Percentiles rank a stretch among this genome's conserved stretches.
Conservation (phyloP, 2,888 invertebrate species). For the Phanerotoma sp. region DNA sequence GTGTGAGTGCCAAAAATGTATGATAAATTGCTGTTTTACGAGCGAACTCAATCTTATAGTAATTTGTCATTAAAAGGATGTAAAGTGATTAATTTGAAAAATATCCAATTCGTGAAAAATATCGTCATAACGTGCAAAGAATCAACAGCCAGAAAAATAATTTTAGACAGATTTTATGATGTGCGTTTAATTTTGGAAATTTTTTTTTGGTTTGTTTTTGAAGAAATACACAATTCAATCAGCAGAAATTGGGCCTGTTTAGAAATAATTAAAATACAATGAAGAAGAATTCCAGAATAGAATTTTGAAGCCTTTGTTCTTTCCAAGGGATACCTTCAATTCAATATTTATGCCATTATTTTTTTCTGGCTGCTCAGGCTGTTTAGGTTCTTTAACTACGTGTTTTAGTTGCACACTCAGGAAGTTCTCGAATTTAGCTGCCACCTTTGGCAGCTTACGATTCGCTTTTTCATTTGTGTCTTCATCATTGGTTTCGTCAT, state of each 20-base stretch:
- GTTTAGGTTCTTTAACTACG: constrained; percentile 53
- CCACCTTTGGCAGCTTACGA: constrained; percentile 57
- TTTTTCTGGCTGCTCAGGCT: constrained; percentile 47
- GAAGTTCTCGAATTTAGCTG: constrained; percentile 62
- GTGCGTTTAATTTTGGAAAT: no score
- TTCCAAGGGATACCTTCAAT: constrained; percentile 52
- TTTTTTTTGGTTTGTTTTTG: no score
- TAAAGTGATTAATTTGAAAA: not conserved
- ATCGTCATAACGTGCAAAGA: no score
- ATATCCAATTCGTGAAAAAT: constrained; percentile 19
- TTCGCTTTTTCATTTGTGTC: constrained; percentile 56
- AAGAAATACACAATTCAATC: no score
- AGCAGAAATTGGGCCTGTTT: not conserved
- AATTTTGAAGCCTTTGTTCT: not conserved
- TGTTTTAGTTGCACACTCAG: constrained; percentile 66
- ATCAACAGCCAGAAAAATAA: no score
- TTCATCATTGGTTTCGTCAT: constrained; percentile 41
- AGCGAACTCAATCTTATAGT: no score
- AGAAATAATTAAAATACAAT: constrained; percentile 30
- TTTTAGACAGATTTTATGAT: no score
- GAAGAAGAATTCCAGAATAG: no score
- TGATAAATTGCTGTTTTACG: no score
- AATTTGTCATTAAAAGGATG: no score
- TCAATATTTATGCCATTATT: constrained; percentile 44
- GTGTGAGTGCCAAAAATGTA: no score